Conservation (phyloP, 2,888 invertebrate genomes). For the Tridacna gigas region DNA sequence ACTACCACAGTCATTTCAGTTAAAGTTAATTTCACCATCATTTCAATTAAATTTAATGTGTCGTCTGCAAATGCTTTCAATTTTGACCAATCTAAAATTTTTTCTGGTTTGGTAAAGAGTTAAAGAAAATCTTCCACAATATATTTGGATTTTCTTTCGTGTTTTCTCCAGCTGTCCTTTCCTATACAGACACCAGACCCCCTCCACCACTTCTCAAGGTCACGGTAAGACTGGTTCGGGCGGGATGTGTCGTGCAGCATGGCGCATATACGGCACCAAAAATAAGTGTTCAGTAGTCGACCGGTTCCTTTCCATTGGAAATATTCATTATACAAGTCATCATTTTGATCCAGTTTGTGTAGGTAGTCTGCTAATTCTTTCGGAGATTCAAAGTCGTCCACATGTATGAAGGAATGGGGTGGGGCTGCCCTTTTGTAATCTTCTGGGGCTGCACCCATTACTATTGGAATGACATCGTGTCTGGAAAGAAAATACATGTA, state of each 20-base stretch:
- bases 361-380: slow-evolving; percentile 95
- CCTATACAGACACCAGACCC: slow-evolving; percentile 78
- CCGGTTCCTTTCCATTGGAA: slow-evolving; percentile 98
- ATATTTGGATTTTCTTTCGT: slow-evolving; percentile 50
- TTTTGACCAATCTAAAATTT: neutral
- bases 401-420: slow-evolving; percentile 97
- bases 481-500: slow-evolving; percentile 86
- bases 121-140: slow-evolving; percentile 44
- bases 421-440: slow-evolving; percentile 96
- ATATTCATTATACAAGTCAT: slow-evolving; percentile 96
- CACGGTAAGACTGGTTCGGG: slow-evolving; percentile 87
- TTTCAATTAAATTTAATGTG: neutral
- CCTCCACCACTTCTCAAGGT: slow-evolving; percentile 97
- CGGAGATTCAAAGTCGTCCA: slow-evolving; percentile 96
- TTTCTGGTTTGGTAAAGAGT: neutral
- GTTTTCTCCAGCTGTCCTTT: slow-evolving; percentile 71
- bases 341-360: slow-evolving; percentile 93
- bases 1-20: neutral
- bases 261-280: slow-evolving; percentile 96
- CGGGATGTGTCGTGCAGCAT: slow-evolving; percentile 77
- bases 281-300: slow-evolving; percentile 97
- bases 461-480: slow-evolving; percentile 95
- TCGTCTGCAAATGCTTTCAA: neutral
- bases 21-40: too few relatives aligned
- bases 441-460: slow-evolving; percentile 97